Base-by-base conservation (phyloP, 2,797 vertebrate genomes). In the Chelidonichthys spinosus region DNA sequence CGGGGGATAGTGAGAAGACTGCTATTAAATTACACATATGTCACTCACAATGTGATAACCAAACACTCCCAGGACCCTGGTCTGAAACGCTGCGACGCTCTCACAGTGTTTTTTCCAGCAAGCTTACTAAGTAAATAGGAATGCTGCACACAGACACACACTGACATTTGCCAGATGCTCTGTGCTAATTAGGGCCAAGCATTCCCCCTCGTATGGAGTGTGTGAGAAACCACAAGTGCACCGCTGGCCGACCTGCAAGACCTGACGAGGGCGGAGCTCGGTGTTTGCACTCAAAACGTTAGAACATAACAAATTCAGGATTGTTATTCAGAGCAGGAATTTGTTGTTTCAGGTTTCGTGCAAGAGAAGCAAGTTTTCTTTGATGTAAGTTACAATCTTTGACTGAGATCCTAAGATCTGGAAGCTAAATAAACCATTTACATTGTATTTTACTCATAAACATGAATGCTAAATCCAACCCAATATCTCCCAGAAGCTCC, bases 81-180 rank as follows among this genome's bases (percentile, higher is more conserved):
- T 66, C 50, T 78, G 81, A 85, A 82, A 73, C 42, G 33, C 80
- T 71, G 77, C 70, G 65, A 87, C 83, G 71, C 82, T 90, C 83
- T 79, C 58, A 35, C 74, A 56, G 74, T 77, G 72, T 79, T 80
- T 83, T 89, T 91, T 90, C 81, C 85, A 82, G 79, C 87, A 39
- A 93, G 93, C 92, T 95, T 91, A 92, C 93, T 95, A 94, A 96
- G 92, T 83, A 95, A 97, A 96, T 92, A 95, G 92, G 94, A 96
- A 95, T 95, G 93, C 92, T 95, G 92, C 94, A 92, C 78, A 87
- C 94, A 90, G 91, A 91, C 89, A 93, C 90, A 92, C 61, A 9
- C 61, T 98, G 97, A 98, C 95, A 95, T 95, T 97, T 96, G 91
- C 97, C 97, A 98, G 97, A 98, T 96, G 95, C 95, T 91, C 76